Evolutionary conservation across 1,140 invertebrate species (phyloP).

Genomic region (Drosophila azteca): DNA sequence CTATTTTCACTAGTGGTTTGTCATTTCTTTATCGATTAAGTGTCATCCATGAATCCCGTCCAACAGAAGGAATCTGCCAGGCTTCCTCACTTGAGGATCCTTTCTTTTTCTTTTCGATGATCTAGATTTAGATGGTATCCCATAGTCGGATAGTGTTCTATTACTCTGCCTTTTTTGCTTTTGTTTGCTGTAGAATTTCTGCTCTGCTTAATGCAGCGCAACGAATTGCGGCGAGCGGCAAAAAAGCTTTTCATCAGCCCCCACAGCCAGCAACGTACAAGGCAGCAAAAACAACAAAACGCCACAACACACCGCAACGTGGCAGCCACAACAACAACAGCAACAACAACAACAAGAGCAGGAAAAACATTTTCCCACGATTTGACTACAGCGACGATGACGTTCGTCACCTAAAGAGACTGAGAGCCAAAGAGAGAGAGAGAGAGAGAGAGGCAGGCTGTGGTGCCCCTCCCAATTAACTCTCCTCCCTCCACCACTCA

Average conservation of each 20-base stretch:
- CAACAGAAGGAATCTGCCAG: too few relatives aligned
- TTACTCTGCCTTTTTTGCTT: conserved; percentile 8
- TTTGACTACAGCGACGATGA: conserved; percentile 43
- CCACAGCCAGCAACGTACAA: conserved; percentile 49
- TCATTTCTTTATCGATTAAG: too few relatives aligned
- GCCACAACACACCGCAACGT: conserved; percentile 19
- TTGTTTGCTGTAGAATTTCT: conserved; percentile 36
- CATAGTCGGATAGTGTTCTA: conserved; percentile 16
- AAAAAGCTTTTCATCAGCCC: conserved; percentile 75
- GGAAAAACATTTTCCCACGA: conserved; percentile 68
- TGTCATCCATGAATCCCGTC: too few relatives aligned
- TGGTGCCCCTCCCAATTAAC: too few relatives aligned
- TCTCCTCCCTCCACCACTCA: neutral
- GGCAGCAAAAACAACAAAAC: conserved; percentile 33
- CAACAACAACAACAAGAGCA: conserved; percentile 20
- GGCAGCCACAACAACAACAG: conserved; percentile 20
- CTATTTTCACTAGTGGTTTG: too few relatives aligned
- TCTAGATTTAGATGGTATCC: conserved; percentile 33
- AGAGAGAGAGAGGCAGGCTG: neutral
- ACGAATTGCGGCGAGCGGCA: conserved; percentile 68
- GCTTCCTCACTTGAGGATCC: too few relatives aligned
- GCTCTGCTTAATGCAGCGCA: conserved; percentile 73
- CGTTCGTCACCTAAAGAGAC: conserved; percentile 46
- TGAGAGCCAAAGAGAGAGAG: conserved; percentile 9
- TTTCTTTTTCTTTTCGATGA: too few relatives aligned